Evolutionary conservation across 30 jellyfish, hydroid and myxozoan genomes (phyloP).

Genomic region (Aurelia sp.): DNA sequence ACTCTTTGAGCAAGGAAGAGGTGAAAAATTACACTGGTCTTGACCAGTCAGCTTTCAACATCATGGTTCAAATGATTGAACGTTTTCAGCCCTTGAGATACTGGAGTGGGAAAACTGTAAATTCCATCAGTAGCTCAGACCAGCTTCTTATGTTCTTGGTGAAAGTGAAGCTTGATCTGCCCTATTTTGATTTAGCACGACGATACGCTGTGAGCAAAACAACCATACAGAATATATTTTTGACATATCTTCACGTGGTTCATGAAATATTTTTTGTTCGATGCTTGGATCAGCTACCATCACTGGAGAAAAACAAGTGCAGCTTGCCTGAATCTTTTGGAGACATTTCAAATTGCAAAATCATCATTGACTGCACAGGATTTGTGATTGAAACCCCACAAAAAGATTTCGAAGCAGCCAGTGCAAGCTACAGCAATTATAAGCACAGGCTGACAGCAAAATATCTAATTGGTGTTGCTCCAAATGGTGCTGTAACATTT

Average conservation of each 20-base stretch:
- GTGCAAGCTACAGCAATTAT: constrained; percentile 28
- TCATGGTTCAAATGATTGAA: constrained; percentile 12
- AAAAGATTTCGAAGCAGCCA: constrained; percentile 40
- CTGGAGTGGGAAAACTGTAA: constrained; percentile 40
- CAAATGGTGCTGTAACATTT: constrained; percentile 46
- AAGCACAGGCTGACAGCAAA: constrained; percentile 32
- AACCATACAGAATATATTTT: background rate
- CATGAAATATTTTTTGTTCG: constrained; percentile 28
- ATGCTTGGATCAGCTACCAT: constrained; percentile 30
- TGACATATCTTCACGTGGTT: constrained; percentile 1
- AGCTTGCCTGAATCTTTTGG: constrained; percentile 48
- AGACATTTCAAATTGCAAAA: constrained; percentile 40
- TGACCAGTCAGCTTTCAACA: constrained; percentile 6
- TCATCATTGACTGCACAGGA: constrained; percentile 34
- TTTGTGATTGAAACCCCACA: constrained; percentile 34
- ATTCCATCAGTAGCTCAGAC: constrained; percentile 1
- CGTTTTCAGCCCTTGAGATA: constrained; percentile 20
- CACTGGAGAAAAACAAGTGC: constrained; percentile 33
- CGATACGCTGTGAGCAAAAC: constrained; percentile 19
- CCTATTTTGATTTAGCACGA: constrained; percentile 21
- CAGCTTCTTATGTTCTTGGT: constrained; percentile 31
- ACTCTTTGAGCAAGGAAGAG: constrained; percentile 1
- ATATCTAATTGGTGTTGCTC: constrained; percentile 37
- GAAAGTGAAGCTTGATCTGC: constrained; percentile 22
- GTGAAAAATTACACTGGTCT: constrained; percentile 30